phyloP scores from a whole-genome alignment of 2,797 vertebrate species.

The Hipposideros larvatus region DNA sequence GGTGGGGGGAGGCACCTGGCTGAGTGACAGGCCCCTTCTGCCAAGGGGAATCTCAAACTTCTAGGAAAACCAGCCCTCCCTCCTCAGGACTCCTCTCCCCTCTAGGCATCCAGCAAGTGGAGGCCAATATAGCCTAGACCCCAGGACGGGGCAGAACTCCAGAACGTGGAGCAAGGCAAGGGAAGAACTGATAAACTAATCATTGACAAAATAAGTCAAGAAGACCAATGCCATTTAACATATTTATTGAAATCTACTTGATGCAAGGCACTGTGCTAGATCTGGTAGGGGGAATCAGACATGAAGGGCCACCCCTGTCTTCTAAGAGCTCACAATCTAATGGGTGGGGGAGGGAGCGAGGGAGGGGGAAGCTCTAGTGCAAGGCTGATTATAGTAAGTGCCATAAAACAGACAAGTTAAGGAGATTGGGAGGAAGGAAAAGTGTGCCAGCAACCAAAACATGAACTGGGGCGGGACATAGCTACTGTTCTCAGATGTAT shows the following conservation, averaged over 20 bases:
- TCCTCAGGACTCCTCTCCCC: not conserved
- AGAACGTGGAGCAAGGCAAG: not conserved
- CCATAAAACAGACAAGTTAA: slow-evolving; percentile 56
- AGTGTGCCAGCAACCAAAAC: not conserved
- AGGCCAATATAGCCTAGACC: not conserved
- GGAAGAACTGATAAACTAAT: not conserved
- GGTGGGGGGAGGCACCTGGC: not conserved
- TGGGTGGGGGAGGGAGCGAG: not conserved
- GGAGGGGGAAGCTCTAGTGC: slow-evolving; percentile 68
- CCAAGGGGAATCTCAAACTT: not conserved
- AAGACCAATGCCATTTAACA: slow-evolving; percentile 58
- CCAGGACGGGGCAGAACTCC: not conserved
- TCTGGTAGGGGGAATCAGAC: slow-evolving; percentile 69
- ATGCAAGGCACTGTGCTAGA: slow-evolving; percentile 84
- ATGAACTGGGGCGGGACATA: not conserved
- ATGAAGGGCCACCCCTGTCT: slow-evolving; percentile 73
- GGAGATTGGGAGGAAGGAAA: not conserved
- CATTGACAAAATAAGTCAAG: slow-evolving; percentile 24
- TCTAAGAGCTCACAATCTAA: slow-evolving; percentile 81
- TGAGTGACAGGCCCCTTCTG: not conserved
- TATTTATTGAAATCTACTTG: slow-evolving; percentile 81
- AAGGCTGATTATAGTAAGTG: slow-evolving; percentile 67
- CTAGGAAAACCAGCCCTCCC: not conserved
- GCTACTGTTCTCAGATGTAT: not conserved
- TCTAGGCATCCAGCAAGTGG: not conserved